Conservation (phyloP, 2,888 invertebrate species). For the Caenorhabditis virilis region DNA sequence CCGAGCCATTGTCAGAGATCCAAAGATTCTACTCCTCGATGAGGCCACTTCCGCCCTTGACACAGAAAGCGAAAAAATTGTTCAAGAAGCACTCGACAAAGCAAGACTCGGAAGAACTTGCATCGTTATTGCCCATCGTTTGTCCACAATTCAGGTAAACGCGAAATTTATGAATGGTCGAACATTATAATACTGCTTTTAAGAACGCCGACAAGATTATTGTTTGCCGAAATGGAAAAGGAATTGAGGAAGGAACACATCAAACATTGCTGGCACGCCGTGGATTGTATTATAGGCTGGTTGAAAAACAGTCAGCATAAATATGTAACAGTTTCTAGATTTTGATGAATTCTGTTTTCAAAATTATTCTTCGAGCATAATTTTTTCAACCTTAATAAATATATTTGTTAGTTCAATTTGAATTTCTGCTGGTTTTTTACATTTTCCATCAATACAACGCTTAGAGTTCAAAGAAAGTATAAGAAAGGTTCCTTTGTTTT, state of each 20-base stretch:
- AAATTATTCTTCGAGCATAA: background rate
- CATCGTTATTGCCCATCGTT: constrained; percentile 84
- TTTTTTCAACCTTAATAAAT: too few relatives aligned
- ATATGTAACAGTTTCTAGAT: background rate
- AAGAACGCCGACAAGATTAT: constrained; percentile 78
- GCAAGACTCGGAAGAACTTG: constrained; percentile 81
- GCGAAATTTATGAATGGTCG: background rate
- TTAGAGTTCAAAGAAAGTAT: too few relatives aligned
- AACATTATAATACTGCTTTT: background rate
- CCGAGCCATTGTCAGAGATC: constrained; percentile 56
- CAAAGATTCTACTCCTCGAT: constrained; percentile 56
- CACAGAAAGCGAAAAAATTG: constrained; percentile 73
- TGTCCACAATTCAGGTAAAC: constrained; percentile 75
- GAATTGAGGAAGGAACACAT: constrained; percentile 60
- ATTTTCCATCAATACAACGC: too few relatives aligned
- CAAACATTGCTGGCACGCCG: constrained; percentile 52
- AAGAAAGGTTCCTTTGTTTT: too few relatives aligned
- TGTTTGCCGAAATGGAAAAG: constrained; percentile 65
- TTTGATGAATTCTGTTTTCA: constrained; percentile 1
- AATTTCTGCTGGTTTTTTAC: too few relatives aligned
- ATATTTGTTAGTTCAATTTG: too few relatives aligned
- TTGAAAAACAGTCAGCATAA: constrained; percentile 34
- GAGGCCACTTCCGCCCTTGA: constrained; percentile 70
- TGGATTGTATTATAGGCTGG: constrained; percentile 55
- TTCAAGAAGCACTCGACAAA: constrained; percentile 83